phyloP scores from a whole-genome alignment of 2,888 invertebrate genomes.

The Perdita meconis region DNA sequence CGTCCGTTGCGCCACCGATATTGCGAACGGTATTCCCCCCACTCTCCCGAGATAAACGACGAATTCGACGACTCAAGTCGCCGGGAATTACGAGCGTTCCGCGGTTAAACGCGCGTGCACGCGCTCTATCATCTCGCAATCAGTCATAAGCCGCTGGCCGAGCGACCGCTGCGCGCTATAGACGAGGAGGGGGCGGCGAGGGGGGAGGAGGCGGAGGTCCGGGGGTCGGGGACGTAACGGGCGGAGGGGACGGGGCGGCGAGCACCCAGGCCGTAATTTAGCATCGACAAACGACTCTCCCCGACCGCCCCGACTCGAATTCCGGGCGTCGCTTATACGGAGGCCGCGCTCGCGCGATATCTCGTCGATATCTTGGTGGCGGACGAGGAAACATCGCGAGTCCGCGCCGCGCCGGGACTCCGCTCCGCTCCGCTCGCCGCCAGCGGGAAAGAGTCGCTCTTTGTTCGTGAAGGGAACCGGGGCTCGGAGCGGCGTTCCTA shows the following conservation, averaged over 20 bases:
- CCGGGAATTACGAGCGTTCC: conserved; percentile 28
- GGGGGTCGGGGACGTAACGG: not conserved
- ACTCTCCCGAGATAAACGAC: conserved; percentile 21
- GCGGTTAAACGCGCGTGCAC: conserved; percentile 26
- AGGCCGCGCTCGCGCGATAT: conserved; percentile 31
- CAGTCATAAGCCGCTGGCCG: conserved; percentile 32
- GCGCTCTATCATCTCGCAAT: conserved; percentile 45
- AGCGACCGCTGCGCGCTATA: not conserved
- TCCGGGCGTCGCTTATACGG: conserved; percentile 40
- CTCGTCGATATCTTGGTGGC: conserved; percentile 47
- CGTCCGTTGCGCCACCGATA: conserved; percentile 32
- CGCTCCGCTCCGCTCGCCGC: not conserved
- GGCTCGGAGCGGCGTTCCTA: conserved; percentile 74
- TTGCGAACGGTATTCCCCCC: conserved; percentile 5
- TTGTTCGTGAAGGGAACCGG: conserved; percentile 67
- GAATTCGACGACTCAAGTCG: conserved; percentile 35
- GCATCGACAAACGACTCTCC: conserved; percentile 38
- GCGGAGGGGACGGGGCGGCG: not conserved
- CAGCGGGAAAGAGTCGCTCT: conserved; percentile 59
- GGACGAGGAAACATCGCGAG: conserved; percentile 47
- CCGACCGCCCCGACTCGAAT: conserved; percentile 37
- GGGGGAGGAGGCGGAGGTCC: not conserved
- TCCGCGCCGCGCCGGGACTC: not conserved
- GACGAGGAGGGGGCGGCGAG: not conserved
- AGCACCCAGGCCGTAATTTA: conserved; percentile 36